Evolutionary conservation across 2,797 vertebrate species (phyloP).

Genomic region (Megaceryle alcyon): DNA sequence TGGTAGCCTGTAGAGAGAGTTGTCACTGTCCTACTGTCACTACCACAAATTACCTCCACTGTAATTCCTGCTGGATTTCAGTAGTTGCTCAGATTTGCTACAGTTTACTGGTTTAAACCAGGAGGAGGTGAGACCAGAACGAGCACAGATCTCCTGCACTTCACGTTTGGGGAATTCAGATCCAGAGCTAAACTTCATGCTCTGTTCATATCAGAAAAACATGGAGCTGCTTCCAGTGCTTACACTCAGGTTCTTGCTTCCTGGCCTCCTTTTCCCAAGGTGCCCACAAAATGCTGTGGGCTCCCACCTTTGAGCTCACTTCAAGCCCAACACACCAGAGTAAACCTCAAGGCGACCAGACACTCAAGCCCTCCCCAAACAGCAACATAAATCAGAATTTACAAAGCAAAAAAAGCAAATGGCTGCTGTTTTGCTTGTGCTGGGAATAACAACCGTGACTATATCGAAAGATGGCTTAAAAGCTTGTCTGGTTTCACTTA

Average conservation of each 20-base stretch:
- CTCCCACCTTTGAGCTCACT: neutral
- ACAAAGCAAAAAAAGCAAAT: neutral
- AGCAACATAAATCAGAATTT: neutral
- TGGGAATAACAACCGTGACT: neutral
- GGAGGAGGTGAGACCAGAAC: neutral
- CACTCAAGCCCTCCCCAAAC: neutral
- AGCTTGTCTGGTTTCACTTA: slow-evolving; percentile 17
- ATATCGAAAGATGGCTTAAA: neutral
- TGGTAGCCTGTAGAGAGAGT: neutral
- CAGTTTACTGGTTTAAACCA: neutral
- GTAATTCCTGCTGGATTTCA: neutral
- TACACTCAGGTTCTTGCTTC: neutral
- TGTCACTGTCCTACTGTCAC: neutral
- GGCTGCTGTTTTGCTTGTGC: neutral
- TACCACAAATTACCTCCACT: neutral
- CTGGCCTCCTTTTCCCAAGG: neutral
- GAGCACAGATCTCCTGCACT: neutral
- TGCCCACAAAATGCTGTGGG: neutral
- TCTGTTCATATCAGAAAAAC: neutral
- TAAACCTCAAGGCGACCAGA: neutral
- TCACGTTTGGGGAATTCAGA: neutral
- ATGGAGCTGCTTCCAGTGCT: neutral
- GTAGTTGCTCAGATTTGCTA: neutral
- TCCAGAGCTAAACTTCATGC: neutral
- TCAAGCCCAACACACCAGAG: neutral